Evolutionary conservation across 2,797 vertebrate species (phyloP).

Genomic region (Prunella strophiata): DNA sequence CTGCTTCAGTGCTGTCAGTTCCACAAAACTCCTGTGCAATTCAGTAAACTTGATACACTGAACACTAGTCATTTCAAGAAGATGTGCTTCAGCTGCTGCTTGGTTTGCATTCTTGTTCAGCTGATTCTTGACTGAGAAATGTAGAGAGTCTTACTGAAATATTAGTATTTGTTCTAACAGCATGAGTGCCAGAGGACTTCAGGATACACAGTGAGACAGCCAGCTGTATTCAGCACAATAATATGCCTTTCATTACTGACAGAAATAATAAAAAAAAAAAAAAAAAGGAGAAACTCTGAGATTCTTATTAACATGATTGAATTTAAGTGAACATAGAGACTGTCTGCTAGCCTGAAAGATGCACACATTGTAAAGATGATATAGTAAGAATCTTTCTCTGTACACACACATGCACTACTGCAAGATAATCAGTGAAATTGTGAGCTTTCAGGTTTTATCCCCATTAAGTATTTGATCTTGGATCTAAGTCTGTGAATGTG

Average conservation of each 20-base stretch:
- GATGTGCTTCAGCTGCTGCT: neutral
- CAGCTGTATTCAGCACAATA: neutral
- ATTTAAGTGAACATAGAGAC: neutral
- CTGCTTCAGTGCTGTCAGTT: neutral
- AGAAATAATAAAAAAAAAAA: neutral
- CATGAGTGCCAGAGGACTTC: neutral
- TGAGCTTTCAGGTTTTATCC: neutral
- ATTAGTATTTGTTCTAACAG: neutral
- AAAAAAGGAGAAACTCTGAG: neutral
- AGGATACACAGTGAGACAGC: neutral
- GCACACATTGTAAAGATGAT: neutral
- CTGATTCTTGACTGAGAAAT: neutral
- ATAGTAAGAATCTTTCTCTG: neutral
- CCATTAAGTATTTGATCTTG: neutral
- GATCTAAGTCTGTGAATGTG: neutral
- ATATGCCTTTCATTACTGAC: neutral
- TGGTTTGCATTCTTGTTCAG: neutral
- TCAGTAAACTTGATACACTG: neutral
- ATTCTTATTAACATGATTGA: constrained; percentile 12
- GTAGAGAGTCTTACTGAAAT: neutral
- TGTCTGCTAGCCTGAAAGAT: neutral
- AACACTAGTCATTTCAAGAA: neutral
- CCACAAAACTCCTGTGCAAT: neutral
- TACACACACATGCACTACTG: neutral
- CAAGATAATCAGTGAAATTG: neutral